A percentile compares a stretch with the other conserved stretches of the same genome.
These are phyloP conservation scores for Ophioninae sp. DNA, from an alignment of 2,888 invertebrate genomes.

Conservation along the genomic window DNA sequence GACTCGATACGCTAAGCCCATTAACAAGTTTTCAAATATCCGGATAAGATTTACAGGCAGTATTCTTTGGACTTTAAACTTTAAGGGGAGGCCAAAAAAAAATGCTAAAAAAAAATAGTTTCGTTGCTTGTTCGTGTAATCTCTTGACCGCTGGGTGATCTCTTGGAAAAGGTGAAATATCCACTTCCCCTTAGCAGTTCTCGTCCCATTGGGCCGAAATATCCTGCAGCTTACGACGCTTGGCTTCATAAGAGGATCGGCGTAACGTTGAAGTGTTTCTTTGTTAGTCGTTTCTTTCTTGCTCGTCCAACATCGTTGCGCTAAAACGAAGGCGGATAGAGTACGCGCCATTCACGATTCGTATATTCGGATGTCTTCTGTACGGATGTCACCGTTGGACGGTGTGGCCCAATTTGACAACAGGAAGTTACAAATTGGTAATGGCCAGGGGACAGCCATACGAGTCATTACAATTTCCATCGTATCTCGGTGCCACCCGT, in stretches of 20 bases:
- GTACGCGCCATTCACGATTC: not conserved
- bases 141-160: slow-evolving; percentile 63
- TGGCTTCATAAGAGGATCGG: slow-evolving; percentile 10
- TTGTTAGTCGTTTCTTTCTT: slow-evolving; percentile 22
- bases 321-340: not conserved
- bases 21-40: too few species aligned
- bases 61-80: too few species aligned
- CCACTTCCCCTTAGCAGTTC: slow-evolving; percentile 62
- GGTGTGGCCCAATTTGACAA: slow-evolving; percentile 69
- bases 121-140: too few species aligned
- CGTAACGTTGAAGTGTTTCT: not conserved
- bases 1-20: too few species aligned
- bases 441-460: slow-evolving; percentile 62
- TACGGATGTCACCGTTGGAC: slow-evolving; percentile 30
- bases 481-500: not conserved
- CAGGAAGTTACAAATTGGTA: slow-evolving; percentile 76
- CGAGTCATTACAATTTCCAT: slow-evolving; percentile 50
- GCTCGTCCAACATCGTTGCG: not conserved
- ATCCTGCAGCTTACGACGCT: slow-evolving; percentile 1
- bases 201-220: slow-evolving; percentile 10
- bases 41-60: too few species aligned
- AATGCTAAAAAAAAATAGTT: too few species aligned
- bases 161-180: slow-evolving; percentile 62
- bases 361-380: slow-evolving; percentile 2
- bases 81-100: too few species aligned